phyloP scores from a whole-genome alignment of 1,140 invertebrate species.

The Drosophila rhopaloa region DNA sequence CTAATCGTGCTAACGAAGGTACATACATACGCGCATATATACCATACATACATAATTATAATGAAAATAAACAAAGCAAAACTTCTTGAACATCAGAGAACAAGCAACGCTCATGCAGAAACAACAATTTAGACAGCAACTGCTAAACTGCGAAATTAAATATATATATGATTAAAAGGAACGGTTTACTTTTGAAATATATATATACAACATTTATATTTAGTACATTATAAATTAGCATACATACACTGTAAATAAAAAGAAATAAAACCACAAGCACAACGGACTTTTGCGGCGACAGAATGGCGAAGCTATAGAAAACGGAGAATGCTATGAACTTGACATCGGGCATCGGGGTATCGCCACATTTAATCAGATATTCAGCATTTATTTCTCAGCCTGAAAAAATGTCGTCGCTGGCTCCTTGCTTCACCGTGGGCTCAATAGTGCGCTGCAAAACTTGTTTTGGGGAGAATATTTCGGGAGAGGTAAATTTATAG shows the following conservation, averaged over 20 bases:
- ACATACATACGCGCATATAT: constrained; percentile 49
- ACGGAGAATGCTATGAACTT: constrained; percentile 15
- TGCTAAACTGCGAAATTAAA: constrained; percentile 53
- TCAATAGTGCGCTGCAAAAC: constrained; percentile 40
- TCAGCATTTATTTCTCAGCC: background rate
- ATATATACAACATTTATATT: constrained; percentile 78
- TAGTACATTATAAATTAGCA: constrained; percentile 81
- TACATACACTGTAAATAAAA: constrained; percentile 83
- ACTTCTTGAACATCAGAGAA: constrained; percentile 60
- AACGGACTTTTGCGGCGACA: background rate
- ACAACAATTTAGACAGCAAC: constrained; percentile 54
- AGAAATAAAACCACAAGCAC: constrained; percentile 66
- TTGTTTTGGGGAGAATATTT: constrained; percentile 46
- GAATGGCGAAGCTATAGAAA: background rate
- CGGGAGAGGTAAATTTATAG: constrained; percentile 38
- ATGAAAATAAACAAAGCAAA: constrained; percentile 62
- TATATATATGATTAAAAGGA: constrained; percentile 64
- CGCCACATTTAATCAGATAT: background rate
- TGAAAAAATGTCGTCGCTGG: constrained; percentile 14
- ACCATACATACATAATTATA: constrained; percentile 57
- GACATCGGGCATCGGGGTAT: background rate
- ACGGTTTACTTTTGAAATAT: constrained; percentile 79
- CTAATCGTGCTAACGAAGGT: constrained; percentile 70
- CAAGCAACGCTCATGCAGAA: constrained; percentile 53
- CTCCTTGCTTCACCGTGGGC: constrained; percentile 26